phyloP scores from a whole-genome alignment of 2,888 invertebrate species.

The Slavum lentiscoides region DNA sequence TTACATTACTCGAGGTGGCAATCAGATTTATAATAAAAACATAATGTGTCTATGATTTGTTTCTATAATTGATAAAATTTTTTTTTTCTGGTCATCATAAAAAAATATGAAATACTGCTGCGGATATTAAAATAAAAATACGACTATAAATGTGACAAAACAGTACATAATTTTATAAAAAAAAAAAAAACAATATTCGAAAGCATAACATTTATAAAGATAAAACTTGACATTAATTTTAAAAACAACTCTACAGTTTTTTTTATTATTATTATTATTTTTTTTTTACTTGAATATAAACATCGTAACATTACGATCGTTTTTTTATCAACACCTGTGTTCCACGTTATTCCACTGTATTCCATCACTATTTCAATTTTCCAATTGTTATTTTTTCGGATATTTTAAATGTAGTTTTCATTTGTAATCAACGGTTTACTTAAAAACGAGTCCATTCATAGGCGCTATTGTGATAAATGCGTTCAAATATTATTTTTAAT shows the following conservation, averaged over 20 bases:
- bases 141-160: not conserved
- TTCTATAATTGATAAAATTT: not conserved
- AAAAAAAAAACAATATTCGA: not conserved
- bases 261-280: too few relatives aligned
- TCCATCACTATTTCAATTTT: too few relatives aligned
- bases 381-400: not conserved
- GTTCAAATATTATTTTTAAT: not conserved
- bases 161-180: not conserved
- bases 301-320: not conserved
- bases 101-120: not conserved
- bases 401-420: not conserved
- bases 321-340: too few relatives aligned
- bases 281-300: not conserved
- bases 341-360: too few relatives aligned
- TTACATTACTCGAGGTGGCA: not conserved
- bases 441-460: not conserved
- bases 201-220: not conserved
- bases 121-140: not conserved
- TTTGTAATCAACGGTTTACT: not conserved
- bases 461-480: not conserved
- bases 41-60: not conserved
- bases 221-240: not conserved
- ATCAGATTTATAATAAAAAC: not conserved
- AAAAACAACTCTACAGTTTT: not conserved
- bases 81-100: not conserved